Percentiles rank a stretch among this genome's conserved stretches.
These are phyloP conservation scores for Pampusana beccarii DNA, from an alignment of 2,113 vertebrate genomes.

Conservation along the genomic window DNA sequence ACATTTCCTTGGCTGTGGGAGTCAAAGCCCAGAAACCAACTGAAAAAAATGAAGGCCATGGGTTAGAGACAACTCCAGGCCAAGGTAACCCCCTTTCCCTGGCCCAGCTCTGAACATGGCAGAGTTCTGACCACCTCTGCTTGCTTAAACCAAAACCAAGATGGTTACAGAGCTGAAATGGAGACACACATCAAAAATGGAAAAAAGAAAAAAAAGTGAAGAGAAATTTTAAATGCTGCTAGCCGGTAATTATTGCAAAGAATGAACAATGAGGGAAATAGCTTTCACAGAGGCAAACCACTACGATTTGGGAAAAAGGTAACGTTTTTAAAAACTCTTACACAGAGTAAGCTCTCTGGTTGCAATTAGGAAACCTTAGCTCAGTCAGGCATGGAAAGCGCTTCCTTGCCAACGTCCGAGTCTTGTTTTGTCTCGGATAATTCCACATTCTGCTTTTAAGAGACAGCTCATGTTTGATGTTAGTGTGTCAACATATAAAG, in stretches of 20 bases:
- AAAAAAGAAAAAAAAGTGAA: not conserved
- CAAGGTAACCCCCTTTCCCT: not conserved
- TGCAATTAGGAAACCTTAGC: slow-evolving; percentile 24
- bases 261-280: not conserved
- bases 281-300: not conserved
- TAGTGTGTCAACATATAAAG: not conserved
- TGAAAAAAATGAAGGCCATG: not conserved
- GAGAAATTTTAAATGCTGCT: not conserved
- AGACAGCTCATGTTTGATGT: not conserved
- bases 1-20: not conserved
- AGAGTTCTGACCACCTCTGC: not conserved
- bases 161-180: not conserved
- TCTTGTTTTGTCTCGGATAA: slow-evolving; percentile 35
- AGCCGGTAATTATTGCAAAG: not conserved
- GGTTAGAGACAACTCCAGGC: not conserved
- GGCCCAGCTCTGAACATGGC: not conserved
- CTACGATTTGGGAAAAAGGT: slow-evolving; percentile 2
- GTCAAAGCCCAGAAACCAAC: not conserved
- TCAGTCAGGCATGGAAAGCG: not conserved
- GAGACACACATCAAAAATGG: not conserved
- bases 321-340: not conserved
- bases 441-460: not conserved
- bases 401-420: not conserved
- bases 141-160: not conserved
- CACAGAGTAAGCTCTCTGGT: not conserved